Evolutionary conservation across 2,113 vertebrate species (phyloP).

Genomic region (Gasterosteus nipponicus): DNA sequence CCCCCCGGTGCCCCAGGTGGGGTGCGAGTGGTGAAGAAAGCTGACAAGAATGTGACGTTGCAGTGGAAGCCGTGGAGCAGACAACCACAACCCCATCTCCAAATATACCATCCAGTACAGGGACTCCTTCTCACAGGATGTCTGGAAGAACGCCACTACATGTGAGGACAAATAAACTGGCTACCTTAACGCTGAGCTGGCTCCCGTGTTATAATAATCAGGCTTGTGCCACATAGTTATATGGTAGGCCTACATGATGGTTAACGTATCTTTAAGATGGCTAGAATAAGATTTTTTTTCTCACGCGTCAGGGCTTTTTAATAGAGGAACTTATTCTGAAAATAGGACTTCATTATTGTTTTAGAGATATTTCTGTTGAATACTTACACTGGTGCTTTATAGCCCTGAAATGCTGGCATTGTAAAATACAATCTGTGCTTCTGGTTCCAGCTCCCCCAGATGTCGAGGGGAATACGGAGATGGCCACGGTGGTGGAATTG

Average conservation of each 20-base stretch:
- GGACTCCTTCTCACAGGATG: constrained; percentile 80
- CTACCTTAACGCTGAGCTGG: constrained; percentile 15
- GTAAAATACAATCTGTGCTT: constrained; percentile 14
- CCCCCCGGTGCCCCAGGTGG: constrained; percentile 96
- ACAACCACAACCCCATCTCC: constrained; percentile 97
- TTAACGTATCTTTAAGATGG: constrained; percentile 34
- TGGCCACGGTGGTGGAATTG: constrained; percentile 88
- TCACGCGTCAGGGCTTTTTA: constrained; percentile 13
- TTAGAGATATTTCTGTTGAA: constrained; percentile 25
- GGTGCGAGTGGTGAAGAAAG: constrained; percentile 86
- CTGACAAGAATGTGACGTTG: constrained; percentile 85
- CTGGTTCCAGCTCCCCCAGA: constrained; percentile 83
- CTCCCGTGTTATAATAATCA: constrained; percentile 29
- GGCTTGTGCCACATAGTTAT: constrained; percentile 28
- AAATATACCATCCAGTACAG: constrained; percentile 92
- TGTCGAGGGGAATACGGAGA: constrained; percentile 94
- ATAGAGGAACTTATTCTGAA: constrained; percentile 31
- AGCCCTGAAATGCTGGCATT: background rate
- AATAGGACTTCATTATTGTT: constrained; percentile 32
- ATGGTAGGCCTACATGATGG: constrained; percentile 18
- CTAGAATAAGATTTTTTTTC: constrained; percentile 29
- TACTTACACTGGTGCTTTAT: background rate
- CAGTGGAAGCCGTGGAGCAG: constrained; percentile 95
- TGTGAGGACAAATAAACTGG: constrained; percentile 81
- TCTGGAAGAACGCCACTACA: constrained; percentile 92